Percentiles rank a stretch among this genome's conserved stretches.
Conservation (phyloP, 2,113 vertebrate genomes). For the Semnopithecus entellus region DNA sequence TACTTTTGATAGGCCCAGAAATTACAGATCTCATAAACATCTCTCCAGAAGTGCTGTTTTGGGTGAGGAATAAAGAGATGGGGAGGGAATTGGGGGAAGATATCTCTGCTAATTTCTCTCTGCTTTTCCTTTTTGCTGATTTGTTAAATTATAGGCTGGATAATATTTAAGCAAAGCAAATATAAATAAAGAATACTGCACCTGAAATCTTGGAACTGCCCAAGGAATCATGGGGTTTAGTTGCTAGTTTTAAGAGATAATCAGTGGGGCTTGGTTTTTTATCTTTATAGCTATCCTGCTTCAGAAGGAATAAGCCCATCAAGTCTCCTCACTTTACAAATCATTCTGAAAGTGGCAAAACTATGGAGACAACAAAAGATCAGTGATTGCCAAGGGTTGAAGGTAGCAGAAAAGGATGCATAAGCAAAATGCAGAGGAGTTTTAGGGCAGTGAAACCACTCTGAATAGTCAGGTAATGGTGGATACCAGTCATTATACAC, state of each 20-base stretch:
- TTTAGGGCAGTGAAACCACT: not conserved
- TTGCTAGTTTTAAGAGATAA: not conserved
- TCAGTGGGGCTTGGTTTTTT: not conserved
- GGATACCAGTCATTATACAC: not conserved
- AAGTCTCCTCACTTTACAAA: not conserved
- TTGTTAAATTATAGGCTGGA: not conserved
- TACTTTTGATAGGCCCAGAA: not conserved
- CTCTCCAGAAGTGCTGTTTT: not conserved
- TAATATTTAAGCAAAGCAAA: not conserved
- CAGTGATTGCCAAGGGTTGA: not conserved
- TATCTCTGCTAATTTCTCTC: not conserved
- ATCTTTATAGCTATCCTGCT: not conserved
- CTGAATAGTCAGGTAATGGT: not conserved
- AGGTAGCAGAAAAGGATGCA: not conserved
- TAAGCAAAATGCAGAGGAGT: not conserved
- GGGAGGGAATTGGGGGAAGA: not conserved
- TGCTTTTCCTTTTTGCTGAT: not conserved
- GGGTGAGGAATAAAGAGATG: not conserved
- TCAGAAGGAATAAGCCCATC: not conserved
- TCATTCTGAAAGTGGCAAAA: not conserved
- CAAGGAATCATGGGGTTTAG: not conserved
- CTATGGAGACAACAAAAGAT: not conserved
- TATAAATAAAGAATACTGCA: not conserved
- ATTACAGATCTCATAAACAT: not conserved
- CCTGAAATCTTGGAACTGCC: not conserved